These are phyloP conservation scores for Neoarius graeffei DNA, from an alignment of 2,113 vertebrate species.

Conservation along the genomic window DNA sequence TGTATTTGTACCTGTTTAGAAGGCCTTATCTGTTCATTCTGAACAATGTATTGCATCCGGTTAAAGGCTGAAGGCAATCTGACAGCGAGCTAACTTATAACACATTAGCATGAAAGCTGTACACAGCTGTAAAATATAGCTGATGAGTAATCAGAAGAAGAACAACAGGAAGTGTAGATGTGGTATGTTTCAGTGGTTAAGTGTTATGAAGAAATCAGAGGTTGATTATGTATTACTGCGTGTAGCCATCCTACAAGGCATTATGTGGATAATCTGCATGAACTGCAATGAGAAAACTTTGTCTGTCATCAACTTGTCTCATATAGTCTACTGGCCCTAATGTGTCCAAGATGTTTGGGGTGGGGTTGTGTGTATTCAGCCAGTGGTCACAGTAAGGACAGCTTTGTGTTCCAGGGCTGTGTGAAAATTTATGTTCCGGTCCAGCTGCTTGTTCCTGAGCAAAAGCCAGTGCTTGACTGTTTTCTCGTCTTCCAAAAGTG, in stretches of 20 bases:
- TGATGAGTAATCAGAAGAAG: constrained; percentile 19
- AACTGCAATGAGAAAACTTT: constrained; percentile 18
- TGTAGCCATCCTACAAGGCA: neutral
- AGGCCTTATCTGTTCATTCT: neutral
- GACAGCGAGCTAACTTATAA: neutral
- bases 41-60: neutral
- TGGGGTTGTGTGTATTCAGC: constrained; percentile 47
- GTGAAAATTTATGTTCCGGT: constrained; percentile 56
- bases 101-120: neutral
- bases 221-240: constrained; percentile 16
- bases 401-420: constrained; percentile 33
- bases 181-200: constrained; percentile 32
- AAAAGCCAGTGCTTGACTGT: constrained; percentile 51
- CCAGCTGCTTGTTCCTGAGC: constrained; percentile 66
- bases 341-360: constrained; percentile 35
- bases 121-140: constrained; percentile 9
- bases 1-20: neutral
- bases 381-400: constrained; percentile 28
- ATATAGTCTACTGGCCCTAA: constrained; percentile 18
- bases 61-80: neutral
- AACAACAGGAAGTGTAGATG: constrained; percentile 33
- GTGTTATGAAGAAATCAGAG: constrained; percentile 25
- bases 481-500: constrained; percentile 64
- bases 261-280: constrained; percentile 28
- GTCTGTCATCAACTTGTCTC: constrained; percentile 29